Conservation (phyloP, 1,140 invertebrate species). For the Anastatus disparis region DNA sequence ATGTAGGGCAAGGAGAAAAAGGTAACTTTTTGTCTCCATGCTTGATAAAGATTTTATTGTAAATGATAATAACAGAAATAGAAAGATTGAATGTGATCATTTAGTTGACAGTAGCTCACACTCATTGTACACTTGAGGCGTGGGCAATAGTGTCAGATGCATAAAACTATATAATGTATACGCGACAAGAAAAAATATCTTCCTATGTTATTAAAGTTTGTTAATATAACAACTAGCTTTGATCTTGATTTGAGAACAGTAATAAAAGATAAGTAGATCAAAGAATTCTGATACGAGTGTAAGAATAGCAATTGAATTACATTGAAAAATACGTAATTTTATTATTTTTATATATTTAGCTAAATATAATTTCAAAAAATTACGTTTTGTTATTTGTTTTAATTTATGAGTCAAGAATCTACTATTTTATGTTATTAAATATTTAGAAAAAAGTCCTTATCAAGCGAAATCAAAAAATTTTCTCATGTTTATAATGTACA, state of each 20-base stretch:
- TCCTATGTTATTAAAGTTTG: neutral
- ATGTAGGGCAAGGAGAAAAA: too few relatives aligned
- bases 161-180: neutral
- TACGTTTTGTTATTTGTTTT: too few relatives aligned
- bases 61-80: conserved; percentile 10
- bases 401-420: too few relatives aligned
- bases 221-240: neutral
- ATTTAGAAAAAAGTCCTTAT: too few relatives aligned
- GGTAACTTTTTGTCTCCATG: too few relatives aligned
- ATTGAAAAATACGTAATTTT: too few relatives aligned
- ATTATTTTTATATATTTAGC: too few relatives aligned
- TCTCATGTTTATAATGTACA: too few relatives aligned
- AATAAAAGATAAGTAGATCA: neutral
- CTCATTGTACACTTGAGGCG: neutral
- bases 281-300: neutral
- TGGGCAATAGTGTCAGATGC: neutral
- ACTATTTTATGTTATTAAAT: too few relatives aligned
- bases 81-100: neutral
- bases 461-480: too few relatives aligned
- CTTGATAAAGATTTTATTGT: conserved; percentile 11
- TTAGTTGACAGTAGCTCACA: neutral
- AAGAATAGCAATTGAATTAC: too few relatives aligned
- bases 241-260: neutral
- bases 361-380: too few relatives aligned
- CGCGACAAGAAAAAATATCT: neutral